Evolutionary conservation across 2,888 invertebrate species (phyloP).

Genomic region (Agrotis puta): DNA sequence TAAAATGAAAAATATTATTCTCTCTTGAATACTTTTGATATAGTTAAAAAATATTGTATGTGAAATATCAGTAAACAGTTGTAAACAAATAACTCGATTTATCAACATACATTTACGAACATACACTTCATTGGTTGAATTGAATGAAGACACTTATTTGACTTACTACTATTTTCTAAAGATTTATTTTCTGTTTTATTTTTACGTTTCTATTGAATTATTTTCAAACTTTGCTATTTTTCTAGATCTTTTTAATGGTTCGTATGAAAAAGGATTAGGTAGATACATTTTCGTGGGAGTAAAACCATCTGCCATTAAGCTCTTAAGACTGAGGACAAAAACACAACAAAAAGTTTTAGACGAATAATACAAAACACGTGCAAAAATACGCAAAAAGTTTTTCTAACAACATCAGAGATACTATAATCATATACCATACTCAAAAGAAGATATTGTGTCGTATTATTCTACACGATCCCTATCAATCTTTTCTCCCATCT

Average conservation of each 20-base stretch:
- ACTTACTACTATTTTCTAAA: conserved; percentile 15
- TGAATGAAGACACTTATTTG: conserved; percentile 38
- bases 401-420: background rate
- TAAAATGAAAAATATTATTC: background rate
- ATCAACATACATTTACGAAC: too few species aligned
- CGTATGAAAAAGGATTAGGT: background rate
- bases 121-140: conserved; percentile 22
- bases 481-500: conserved; percentile 52
- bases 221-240: background rate
- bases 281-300: conserved; percentile 19
- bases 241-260: background rate
- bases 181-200: conserved; percentile 18
- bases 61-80: conserved; percentile 11
- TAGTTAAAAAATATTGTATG: conserved; percentile 8
- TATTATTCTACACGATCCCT: conserved; percentile 40
- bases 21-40: too few species aligned
- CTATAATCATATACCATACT: background rate
- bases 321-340: background rate
- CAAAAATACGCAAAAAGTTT: background rate
- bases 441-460: conserved; percentile 36
- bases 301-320: conserved; percentile 13
- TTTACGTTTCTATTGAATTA: background rate
- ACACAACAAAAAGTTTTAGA: background rate
- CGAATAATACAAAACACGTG: conserved; percentile 1
- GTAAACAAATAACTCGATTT: conserved; percentile 37